Evolutionary conservation across 2,888 invertebrate genomes (phyloP).

Genomic region (Eilema griseolum): DNA sequence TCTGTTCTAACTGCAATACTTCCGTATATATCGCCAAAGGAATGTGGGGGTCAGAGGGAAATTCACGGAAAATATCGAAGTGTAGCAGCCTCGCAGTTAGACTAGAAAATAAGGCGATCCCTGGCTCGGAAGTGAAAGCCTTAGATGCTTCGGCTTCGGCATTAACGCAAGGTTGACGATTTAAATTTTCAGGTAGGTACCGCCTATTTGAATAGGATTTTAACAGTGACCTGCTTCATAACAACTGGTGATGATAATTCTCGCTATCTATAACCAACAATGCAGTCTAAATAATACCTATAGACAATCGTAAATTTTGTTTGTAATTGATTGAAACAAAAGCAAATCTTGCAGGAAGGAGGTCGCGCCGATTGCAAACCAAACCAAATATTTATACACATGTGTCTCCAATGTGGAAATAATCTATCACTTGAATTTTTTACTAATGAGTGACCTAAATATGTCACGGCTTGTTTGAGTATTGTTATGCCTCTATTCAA

Average conservation of each 20-base stretch:
- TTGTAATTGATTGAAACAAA: conserved; percentile 50
- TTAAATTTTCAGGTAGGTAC: no score
- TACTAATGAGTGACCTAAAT: conserved; percentile 51
- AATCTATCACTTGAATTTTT: conserved; percentile 54
- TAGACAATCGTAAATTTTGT: conserved; percentile 13
- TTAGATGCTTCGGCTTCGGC: no score
- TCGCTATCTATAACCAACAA: not conserved
- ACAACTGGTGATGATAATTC: not conserved
- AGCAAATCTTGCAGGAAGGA: conserved; percentile 51
- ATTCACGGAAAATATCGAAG: no score
- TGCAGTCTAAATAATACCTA: not conserved
- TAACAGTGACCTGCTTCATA: not conserved
- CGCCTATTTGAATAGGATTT: not conserved
- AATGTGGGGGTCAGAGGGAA: no score
- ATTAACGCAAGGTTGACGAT: no score
- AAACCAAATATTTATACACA: conserved; percentile 61
- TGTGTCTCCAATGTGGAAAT: conserved; percentile 49
- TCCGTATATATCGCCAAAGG: no score
- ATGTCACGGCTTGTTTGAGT: conserved; percentile 10
- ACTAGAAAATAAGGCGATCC: no score
- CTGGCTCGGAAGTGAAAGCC: no score
- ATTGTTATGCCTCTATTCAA: conserved; percentile 11
- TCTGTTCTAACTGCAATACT: no score
- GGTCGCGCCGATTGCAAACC: conserved; percentile 45
- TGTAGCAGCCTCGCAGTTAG: no score